phyloP scores from a whole-genome alignment of 2,797 vertebrate genomes.

The Lacerta viridis region DNA sequence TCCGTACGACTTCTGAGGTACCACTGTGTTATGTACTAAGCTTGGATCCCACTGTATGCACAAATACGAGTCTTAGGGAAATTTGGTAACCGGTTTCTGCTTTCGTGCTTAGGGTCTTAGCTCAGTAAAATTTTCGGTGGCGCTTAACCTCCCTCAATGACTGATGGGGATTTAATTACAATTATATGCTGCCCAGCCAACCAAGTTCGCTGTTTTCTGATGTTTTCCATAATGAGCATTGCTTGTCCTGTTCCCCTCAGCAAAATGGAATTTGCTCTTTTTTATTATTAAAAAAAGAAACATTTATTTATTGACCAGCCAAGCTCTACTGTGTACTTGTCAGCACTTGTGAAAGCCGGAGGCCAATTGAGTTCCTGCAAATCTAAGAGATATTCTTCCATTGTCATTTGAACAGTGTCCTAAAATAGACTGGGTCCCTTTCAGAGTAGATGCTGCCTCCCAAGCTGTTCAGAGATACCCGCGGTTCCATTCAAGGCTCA shows the following conservation, averaged over 20 bases:
- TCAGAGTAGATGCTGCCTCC: too few species aligned
- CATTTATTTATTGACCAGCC: background rate
- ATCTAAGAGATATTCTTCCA: background rate
- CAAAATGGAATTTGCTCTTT: background rate
- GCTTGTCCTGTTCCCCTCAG: background rate
- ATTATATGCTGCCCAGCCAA: background rate
- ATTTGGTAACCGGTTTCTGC: background rate
- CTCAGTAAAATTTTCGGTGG: background rate
- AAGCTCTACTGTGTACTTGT: background rate
- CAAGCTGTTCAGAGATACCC: too few species aligned
- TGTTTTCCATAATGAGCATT: background rate
- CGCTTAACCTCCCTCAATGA: too few species aligned
- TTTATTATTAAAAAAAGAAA: background rate
- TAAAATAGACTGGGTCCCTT: too few species aligned
- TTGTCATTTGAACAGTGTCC: too few species aligned
- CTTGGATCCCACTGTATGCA: background rate
- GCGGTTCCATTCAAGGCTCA: too few species aligned
- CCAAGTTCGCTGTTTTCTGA: background rate
- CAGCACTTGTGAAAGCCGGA: background rate
- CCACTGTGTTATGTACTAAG: too few species aligned
- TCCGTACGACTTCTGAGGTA: too few species aligned
- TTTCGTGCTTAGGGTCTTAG: background rate
- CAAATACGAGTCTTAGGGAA: background rate
- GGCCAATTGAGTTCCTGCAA: background rate
- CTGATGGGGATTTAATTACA: background rate